These are phyloP conservation scores for Silurus aristotelis DNA, from an alignment of 2,797 vertebrate genomes.

Conservation along the genomic window DNA sequence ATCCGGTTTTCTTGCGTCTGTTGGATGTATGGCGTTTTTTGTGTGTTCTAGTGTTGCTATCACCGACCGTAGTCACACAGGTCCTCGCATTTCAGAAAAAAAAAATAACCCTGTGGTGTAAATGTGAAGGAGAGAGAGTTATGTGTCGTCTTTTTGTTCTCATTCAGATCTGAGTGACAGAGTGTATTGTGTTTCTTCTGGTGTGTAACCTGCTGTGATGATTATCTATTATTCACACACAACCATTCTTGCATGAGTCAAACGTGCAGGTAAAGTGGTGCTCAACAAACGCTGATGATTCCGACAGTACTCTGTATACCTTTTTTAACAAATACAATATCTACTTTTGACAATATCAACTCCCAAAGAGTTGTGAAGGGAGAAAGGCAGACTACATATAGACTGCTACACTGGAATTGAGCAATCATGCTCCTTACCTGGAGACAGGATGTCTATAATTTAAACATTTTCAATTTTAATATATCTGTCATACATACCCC, in stretches of 20 bases:
- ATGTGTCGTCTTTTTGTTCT: conserved; percentile 16
- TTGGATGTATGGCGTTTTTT: neutral
- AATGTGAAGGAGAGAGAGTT: neutral
- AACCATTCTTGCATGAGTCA: neutral
- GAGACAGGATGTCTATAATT: neutral
- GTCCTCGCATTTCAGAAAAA: neutral
- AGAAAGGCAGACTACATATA: no score
- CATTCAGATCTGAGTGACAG: conserved; percentile 11
- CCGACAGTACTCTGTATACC: neutral
- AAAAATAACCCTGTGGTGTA: neutral
- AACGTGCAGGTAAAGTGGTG: neutral
- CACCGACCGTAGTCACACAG: neutral
- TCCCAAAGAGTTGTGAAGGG: no score
- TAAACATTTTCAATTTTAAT: neutral
- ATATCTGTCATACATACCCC: neutral
- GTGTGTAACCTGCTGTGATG: conserved; percentile 31
- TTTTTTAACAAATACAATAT: neutral
- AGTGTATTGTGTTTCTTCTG: conserved; percentile 37
- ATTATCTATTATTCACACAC: conserved; percentile 47
- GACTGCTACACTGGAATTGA: neutral
- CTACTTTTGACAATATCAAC: neutral
- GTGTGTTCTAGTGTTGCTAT: neutral
- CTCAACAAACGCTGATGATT: neutral
- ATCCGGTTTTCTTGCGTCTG: neutral
- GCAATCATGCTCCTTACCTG: neutral